These are phyloP conservation scores for Oreortyx pictus DNA, from an alignment of 2,797 vertebrate genomes.

Conservation along the genomic window DNA sequence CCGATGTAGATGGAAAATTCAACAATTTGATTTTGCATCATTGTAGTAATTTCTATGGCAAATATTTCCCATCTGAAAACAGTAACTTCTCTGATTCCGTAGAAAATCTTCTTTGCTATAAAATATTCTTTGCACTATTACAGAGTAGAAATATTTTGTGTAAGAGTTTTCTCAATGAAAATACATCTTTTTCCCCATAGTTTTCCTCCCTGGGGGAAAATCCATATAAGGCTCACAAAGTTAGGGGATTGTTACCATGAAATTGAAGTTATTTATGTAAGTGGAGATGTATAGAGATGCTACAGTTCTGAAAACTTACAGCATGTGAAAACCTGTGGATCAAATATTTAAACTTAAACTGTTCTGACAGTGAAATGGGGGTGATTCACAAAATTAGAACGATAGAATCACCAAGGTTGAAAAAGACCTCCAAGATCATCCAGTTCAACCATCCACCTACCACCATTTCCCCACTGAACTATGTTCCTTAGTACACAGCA, in stretches of 20 bases:
- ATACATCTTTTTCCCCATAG: background rate
- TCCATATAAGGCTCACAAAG: background rate
- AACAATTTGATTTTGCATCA: background rate
- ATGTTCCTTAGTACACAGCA: too few species aligned
- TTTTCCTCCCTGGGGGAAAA: conserved; percentile 5
- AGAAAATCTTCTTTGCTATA: background rate
- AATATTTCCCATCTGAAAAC: background rate
- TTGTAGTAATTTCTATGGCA: background rate
- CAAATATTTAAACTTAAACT: background rate
- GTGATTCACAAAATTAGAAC: background rate
- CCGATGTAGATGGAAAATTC: background rate
- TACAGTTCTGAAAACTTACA: background rate
- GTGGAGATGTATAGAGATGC: background rate
- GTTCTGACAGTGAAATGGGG: background rate
- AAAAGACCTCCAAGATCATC: too few species aligned
- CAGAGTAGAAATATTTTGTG: background rate
- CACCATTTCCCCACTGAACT: too few species aligned
- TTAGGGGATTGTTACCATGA: background rate
- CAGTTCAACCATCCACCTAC: too few species aligned
- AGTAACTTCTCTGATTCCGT: background rate
- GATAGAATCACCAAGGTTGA: too few species aligned
- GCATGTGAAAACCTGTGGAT: conserved; percentile 28
- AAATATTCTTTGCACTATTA: background rate
- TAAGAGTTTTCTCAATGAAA: background rate
- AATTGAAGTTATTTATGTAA: conserved; percentile 29